Evolutionary conservation across 2,888 invertebrate species (phyloP), one percentile per base, ranked within the genome.

Genomic region (Monochamus alternatus): DNA sequence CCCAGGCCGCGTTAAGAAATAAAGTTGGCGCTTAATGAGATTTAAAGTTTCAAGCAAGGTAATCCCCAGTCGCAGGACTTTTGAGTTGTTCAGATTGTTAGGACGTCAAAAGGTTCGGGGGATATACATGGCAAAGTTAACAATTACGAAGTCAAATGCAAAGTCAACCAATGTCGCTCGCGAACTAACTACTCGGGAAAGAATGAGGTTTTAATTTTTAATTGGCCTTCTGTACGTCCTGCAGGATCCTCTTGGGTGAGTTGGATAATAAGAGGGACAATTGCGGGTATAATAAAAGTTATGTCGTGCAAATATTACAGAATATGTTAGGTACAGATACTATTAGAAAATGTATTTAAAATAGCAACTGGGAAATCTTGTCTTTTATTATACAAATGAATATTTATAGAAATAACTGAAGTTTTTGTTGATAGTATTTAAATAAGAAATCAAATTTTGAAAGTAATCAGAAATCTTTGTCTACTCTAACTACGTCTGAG

Each of bases 121-220:
- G 62, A 77, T 76, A 78, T 80, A 76, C 75, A 80, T 69, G 78
- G 76, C 78, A 76, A 80, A 78, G 73, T 76, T 80, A 60, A 74
- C 79, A 78, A 80, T 80, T 76, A 80, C 78, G 62, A 75, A 76
- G 76, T 77, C 76, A 68, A 75, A 78, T 78, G 78, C 44, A 78
- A 76, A 80, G 78, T 79, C 75, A 76, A 77, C 76, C 66, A 67
- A 73, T 74, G 72, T 70, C 60, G 68, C 64, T 55, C 38, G 55
- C 47, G 51, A 76, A 66, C 73, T 75, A 69, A 73, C 69, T 73
- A 32, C 75, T 77, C 75, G 68, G 79, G 75, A 81, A 81, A 83
- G 81, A 82, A 83, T 82, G 78, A 80, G 78, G 81, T 81, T 81
- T 83, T 75, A 83, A 83, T 81, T 82, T 82, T 83, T 83, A 80